Conservation (phyloP, 2,888 invertebrate species). For the Drosophila mimica region DNA sequence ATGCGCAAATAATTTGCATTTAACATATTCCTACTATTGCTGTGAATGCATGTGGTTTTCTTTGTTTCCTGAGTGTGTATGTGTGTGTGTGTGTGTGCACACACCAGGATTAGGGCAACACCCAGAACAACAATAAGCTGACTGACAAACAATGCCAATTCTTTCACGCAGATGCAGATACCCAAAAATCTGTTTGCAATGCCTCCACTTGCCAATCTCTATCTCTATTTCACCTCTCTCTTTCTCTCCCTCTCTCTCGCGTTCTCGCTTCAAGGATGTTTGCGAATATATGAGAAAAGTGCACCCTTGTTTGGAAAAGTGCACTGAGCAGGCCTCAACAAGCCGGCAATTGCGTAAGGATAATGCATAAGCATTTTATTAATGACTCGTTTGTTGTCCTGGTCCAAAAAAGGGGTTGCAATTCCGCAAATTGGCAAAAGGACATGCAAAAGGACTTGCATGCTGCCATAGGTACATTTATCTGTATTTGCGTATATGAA, state of each 20-base stretch:
- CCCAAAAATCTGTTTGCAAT: conserved; percentile 27
- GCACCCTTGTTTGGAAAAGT: conserved; percentile 54
- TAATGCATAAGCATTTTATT: conserved; percentile 59
- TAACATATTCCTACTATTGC: conserved; percentile 17
- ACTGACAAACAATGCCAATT: conserved; percentile 46
- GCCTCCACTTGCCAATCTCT: conserved; percentile 51
- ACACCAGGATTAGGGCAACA: conserved; percentile 41
- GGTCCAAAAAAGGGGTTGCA: conserved; percentile 40
- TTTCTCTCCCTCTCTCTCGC: neutral
- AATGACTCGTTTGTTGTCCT: conserved; percentile 39
- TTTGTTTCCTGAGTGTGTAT: neutral
- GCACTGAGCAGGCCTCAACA: conserved; percentile 49
- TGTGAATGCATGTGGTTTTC: conserved; percentile 26
- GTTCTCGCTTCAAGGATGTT: conserved; percentile 24
- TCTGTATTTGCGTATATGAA: neutral
- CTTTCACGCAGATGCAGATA: conserved; percentile 18
- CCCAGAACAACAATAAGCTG: conserved; percentile 39
- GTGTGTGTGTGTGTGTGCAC: conserved; percentile 22
- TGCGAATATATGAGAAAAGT: conserved; percentile 51
- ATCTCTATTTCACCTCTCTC: neutral
- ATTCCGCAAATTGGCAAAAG: conserved; percentile 39
- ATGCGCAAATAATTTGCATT: conserved; percentile 34
- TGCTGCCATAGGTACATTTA: neutral
- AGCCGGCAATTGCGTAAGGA: conserved; percentile 59
- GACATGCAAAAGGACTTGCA: conserved; percentile 22